These are phyloP conservation scores for Camponotus vicinus DNA, from an alignment of 1,140 invertebrate species.

Conservation along the genomic window DNA sequence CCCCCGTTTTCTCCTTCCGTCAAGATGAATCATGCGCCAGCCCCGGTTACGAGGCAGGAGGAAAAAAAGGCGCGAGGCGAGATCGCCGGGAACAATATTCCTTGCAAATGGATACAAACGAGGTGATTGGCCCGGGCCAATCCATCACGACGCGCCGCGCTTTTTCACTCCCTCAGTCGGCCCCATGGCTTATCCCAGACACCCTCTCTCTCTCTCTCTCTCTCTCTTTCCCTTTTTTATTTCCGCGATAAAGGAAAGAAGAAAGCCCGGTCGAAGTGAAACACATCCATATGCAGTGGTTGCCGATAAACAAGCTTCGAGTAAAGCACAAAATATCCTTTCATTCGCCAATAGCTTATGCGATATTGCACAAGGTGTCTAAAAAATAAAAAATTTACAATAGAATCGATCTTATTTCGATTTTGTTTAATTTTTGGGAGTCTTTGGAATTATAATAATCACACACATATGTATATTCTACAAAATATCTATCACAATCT, in stretches of 20 bases:
- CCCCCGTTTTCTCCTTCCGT: conserved; percentile 31
- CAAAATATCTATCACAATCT: too few relatives aligned
- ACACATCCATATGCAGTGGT: conserved; percentile 69
- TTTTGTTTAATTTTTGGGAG: background rate
- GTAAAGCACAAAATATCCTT: conserved; percentile 60
- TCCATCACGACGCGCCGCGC: conserved; percentile 74
- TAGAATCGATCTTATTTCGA: conserved; percentile 38
- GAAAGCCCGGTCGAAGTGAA: conserved; percentile 61
- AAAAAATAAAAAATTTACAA: background rate
- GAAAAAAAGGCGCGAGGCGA: conserved; percentile 63
- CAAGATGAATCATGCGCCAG: conserved; percentile 71
- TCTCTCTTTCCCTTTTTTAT: conserved; percentile 15
- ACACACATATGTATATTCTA: background rate
- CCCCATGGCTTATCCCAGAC: conserved; percentile 34
- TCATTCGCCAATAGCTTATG: conserved; percentile 27
- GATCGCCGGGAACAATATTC: conserved; percentile 78
- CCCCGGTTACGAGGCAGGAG: conserved; percentile 54
- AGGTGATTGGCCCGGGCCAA: conserved; percentile 79
- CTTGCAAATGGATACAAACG: conserved; percentile 82
- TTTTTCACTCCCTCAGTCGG: conserved; percentile 64
- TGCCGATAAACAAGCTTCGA: conserved; percentile 74
- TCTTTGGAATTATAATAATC: background rate
- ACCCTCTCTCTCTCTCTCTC: conserved; percentile 5
- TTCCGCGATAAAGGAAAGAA: conserved; percentile 30
- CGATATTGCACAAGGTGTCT: background rate